A percentile compares a stretch with the other conserved stretches of the same genome.
phyloP scores from a whole-genome alignment of 2,888 invertebrate genomes.

The Ptilodon capucinus region DNA sequence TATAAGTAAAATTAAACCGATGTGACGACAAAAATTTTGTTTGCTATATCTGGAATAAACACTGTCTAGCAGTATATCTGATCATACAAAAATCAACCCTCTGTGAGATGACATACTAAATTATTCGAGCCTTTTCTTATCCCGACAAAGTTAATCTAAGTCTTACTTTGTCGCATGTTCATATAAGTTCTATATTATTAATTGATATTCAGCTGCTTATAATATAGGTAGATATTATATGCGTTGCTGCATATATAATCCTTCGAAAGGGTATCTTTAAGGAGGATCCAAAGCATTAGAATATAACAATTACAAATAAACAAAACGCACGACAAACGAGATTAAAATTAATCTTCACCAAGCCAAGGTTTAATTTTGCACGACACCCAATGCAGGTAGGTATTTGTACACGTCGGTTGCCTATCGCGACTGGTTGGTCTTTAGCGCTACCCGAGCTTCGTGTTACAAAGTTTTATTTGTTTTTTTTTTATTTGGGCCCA shows the following conservation, averaged over 20 bases:
- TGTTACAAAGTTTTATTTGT: slow-evolving; percentile 39
- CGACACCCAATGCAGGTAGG: slow-evolving; percentile 37
- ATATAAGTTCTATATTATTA: too few relatives aligned
- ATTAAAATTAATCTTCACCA: slow-evolving; percentile 11
- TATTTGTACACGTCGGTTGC: slow-evolving; percentile 57
- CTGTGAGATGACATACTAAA: too few relatives aligned
- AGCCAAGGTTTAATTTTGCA: slow-evolving; percentile 16
- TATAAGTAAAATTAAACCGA: too few relatives aligned
- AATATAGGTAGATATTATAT: too few relatives aligned
- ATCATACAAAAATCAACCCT: too few relatives aligned
- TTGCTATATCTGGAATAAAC: too few relatives aligned
- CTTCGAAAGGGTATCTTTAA: slow-evolving; percentile 4
- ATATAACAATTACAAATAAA: not conserved
- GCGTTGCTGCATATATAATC: not conserved
- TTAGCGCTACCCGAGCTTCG: slow-evolving; percentile 51
- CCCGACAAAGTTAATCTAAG: too few relatives aligned
- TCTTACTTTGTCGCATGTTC: too few relatives aligned
- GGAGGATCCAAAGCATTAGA: not conserved
- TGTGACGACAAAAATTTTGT: too few relatives aligned
- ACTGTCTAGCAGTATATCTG: too few relatives aligned
- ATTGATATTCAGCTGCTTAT: too few relatives aligned
- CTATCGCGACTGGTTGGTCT: slow-evolving; percentile 52
- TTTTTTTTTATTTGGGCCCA: slow-evolving; percentile 31
- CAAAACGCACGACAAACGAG: slow-evolving; percentile 1
- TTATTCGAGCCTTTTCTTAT: too few relatives aligned